Evolutionary conservation across 2,797 vertebrate genomes (phyloP).

Genomic region (Macropodus opercularis): DNA sequence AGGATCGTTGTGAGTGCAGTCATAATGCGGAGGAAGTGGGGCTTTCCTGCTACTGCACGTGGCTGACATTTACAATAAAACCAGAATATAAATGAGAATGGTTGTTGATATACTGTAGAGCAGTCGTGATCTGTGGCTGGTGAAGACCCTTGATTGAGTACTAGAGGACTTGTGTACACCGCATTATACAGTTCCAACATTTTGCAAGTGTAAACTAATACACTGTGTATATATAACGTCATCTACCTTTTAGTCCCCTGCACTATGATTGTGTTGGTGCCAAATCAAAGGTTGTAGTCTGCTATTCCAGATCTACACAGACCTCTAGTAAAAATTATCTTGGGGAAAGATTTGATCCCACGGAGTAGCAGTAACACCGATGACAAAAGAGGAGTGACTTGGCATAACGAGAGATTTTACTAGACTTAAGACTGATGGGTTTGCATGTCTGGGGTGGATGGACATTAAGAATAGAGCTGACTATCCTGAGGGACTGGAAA

Average conservation of each 20-base stretch:
- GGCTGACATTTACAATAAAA: slow-evolving; percentile 20
- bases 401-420: slow-evolving; percentile 6
- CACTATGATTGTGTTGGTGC: not conserved
- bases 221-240: too few species aligned
- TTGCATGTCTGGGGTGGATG: not conserved
- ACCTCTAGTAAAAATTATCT: slow-evolving; percentile 3
- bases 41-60: not conserved
- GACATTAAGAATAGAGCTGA: not conserved
- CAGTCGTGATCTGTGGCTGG: not conserved
- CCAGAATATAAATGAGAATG: slow-evolving; percentile 11
- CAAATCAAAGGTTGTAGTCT: not conserved
- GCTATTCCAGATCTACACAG: slow-evolving; percentile 1
- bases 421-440: slow-evolving; percentile 2
- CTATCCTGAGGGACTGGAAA: slow-evolving; percentile 12
- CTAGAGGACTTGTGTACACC: not conserved
- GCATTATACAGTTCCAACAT: not conserved
- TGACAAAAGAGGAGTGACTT: slow-evolving; percentile 17
- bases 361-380: slow-evolving; percentile 1
- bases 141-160: not conserved
- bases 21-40: slow-evolving; percentile 1
- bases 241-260: not conserved
- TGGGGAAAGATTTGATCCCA: slow-evolving; percentile 21
- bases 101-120: not conserved
- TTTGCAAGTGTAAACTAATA: not conserved
- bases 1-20: slow-evolving; percentile 7